Evolutionary conservation across 2,797 vertebrate genomes (phyloP).

Genomic region (Capromys pilorides): DNA sequence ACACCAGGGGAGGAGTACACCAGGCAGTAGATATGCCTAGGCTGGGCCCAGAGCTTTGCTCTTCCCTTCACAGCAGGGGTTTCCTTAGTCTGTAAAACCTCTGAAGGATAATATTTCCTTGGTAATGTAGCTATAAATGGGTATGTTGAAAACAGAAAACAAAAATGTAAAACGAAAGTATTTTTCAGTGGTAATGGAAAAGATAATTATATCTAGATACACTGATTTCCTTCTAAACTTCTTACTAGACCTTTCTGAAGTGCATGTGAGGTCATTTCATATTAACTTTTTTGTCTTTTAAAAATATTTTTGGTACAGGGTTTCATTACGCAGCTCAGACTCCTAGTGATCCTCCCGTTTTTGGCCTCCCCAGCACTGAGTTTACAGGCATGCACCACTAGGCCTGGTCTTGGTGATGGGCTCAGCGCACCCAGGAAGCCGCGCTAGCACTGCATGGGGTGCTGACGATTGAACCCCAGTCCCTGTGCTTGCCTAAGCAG

Average conservation of each 20-base stretch:
- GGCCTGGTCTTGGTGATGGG: too few species aligned
- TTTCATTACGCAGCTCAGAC: too few species aligned
- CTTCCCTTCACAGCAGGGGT: accelerated
- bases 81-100: neutral
- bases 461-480: too few species aligned
- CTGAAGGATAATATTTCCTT: neutral
- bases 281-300: neutral
- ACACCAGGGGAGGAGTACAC: accelerated
- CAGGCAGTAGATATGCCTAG: neutral
- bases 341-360: too few species aligned
- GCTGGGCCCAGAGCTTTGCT: too few species aligned
- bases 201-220: neutral
- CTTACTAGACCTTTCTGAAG: neutral
- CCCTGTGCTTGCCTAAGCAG: too few species aligned
- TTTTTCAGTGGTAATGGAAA: neutral
- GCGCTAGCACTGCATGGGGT: too few species aligned
- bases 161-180: neutral
- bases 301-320: too few species aligned
- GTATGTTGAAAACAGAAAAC: neutral
- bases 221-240: neutral
- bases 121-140: neutral
- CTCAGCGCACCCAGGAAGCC: too few species aligned
- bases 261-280: neutral
- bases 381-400: too few species aligned
- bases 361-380: too few species aligned